Base-by-base conservation (phyloP, 2,888 invertebrate species). In the Parascotia fuliginaria region DNA sequence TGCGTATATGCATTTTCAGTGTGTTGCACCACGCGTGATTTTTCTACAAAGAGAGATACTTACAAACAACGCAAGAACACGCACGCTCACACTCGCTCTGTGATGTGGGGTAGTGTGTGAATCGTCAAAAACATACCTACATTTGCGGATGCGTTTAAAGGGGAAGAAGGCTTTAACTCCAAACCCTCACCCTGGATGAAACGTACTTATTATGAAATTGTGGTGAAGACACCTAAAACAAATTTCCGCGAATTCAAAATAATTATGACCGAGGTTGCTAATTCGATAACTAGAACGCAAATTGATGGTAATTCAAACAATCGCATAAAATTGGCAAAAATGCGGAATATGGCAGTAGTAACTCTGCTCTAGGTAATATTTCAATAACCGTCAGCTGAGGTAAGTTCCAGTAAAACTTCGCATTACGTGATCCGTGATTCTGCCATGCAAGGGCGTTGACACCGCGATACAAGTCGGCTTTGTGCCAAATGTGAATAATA, bases 401-500 rank as follows among this genome's bases (percentile, higher is more conserved):
- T 42, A 39, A 42, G 40, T 44, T 44, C 41, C 45, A 45, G 32
- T 33, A 54, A 31, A 37, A 42, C 37, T 46, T 42, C 36, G 53
- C 53, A 56, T 42, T 65, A 68, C 47, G 58, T 61, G 66, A 73
- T 73, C 73, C 73, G 50, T 39, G 50, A 44, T 63, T 55, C 64
- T 73, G 77, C 67, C 55, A 63, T 44, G 58, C 47, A 54, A 73
- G 76, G 81, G 68, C 84, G 65, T 80, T 84, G 84, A 85, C 85
- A 77, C 72, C 69, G 60, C 60, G 60, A 68, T 65, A 70, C 58
- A 70, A 70, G 72, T 70, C 70, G 73, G 77, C 76, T 65, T 68
- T 75, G 80, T 81, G 87, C 87, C 87, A 87, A 87, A 87, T 81
- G 81, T 77, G 81, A 85, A 83, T 83, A 87, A 87, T 85, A 83